phyloP scores from a whole-genome alignment of 1,140 invertebrate genomes.

The Rhagoletis pomonella region DNA sequence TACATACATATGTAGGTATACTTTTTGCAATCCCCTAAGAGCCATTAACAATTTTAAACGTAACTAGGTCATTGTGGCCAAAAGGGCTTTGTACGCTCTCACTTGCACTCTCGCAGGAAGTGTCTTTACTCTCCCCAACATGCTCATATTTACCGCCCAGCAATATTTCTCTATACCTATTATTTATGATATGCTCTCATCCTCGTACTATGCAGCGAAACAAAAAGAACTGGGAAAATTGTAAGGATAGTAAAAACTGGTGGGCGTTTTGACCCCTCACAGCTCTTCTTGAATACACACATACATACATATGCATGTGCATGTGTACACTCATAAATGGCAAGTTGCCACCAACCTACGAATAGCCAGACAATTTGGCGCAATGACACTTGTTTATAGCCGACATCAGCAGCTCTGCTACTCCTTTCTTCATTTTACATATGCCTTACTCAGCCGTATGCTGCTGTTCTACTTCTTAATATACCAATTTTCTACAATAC shows the following conservation, averaged over 20 bases:
- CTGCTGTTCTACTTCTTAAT: background rate
- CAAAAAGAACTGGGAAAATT: background rate
- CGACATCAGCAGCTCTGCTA: background rate
- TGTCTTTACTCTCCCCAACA: background rate
- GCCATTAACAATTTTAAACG: constrained; percentile 39
- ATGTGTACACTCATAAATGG: background rate
- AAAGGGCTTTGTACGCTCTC: constrained; percentile 45
- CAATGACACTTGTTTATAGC: constrained; percentile 10
- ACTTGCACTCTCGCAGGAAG: background rate
- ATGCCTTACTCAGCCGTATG: background rate
- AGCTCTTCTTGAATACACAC: background rate
- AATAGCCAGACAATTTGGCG: constrained; percentile 35
- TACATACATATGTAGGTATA: background rate
- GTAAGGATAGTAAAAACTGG: constrained; percentile 5
- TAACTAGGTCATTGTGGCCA: constrained; percentile 43
- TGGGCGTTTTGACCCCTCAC: constrained; percentile 14
- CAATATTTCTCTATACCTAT: constrained; percentile 22
- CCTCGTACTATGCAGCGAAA: background rate
- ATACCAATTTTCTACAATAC: constrained; percentile 7
- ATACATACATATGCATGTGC: too few relatives aligned
- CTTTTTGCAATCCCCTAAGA: constrained; percentile 28
- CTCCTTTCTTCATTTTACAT: background rate
- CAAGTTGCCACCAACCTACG: background rate
- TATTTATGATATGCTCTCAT: background rate
- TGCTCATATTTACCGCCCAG: background rate